Base-by-base conservation (phyloP, 2,113 vertebrate species). In the Planiliza haematocheilus region DNA sequence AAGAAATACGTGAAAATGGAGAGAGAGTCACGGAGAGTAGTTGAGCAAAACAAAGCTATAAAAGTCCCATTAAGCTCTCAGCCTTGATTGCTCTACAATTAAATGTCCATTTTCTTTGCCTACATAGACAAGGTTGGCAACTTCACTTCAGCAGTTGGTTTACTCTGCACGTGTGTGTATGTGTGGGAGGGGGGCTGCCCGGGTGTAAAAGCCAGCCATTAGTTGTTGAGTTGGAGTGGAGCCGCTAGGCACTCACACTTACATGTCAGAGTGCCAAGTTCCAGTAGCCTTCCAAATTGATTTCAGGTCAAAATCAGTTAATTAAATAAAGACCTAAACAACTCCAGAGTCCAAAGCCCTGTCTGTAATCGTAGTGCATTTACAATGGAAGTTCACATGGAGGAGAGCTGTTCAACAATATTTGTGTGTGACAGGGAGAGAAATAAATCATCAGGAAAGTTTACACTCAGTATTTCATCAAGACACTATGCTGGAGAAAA, bases 81-180 rank as follows among this genome's bases (percentile, higher is more conserved):
- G 82, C 61, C 76, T 82, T 88, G 86, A 91, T 91, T 91, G 86
- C 82, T 82, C 87, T 68, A 87, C 86, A 88, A 91, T 89, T 89
- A 89, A 88, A 89, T 84, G 82, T 88, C 82, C 87, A 89, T 89
- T 89, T 91, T 88, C 89, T 84, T 82, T 80, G 72, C 68, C 67
- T 82, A 60, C 73, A 77, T 75, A 78, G 82, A 81, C 77, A 72
- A 62, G 45, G 70, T 82, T 85, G 81, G 57, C 74, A 77, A 79
- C 77, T 73, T 79, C 42, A 75, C 65, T 76, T 69, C 38, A 13
- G 70, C 79, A 67, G 79, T 74, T 73, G 63, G 73, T 85, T 80
- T 69, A 38, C 36, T 58, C 10, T 51, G 38, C 30, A n/a, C 58
- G 66, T 38, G 24, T 30, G 24, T 30, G 18, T 13, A 20, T 51